These are phyloP conservation scores for Meleagris gallopavo DNA, from an alignment of 2,113 vertebrate genomes.

Conservation along the genomic window DNA sequence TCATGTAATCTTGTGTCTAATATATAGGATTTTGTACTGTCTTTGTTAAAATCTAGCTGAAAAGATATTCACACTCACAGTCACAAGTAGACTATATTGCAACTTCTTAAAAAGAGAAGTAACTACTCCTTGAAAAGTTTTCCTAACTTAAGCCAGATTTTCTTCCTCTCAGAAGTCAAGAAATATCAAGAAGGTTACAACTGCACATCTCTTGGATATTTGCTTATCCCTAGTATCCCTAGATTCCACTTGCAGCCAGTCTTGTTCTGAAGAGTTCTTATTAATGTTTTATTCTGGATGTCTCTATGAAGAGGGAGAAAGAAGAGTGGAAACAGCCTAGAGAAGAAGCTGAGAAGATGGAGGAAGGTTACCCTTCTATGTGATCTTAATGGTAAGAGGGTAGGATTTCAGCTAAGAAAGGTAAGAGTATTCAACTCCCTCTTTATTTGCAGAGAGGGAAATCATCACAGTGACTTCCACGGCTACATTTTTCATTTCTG, in stretches of 20 bases:
- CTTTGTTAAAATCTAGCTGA: background rate
- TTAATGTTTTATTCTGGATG: constrained; percentile 28
- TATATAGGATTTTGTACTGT: background rate
- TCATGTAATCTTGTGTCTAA: background rate
- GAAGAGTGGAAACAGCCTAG: constrained; percentile 45
- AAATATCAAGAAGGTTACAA: too few species aligned
- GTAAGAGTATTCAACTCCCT: constrained; percentile 29
- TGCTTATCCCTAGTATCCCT: background rate
- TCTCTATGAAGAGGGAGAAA: constrained; percentile 54
- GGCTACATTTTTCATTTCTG: background rate
- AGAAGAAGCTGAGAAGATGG: constrained; percentile 44
- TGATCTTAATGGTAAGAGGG: constrained; percentile 33
- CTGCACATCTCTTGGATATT: too few species aligned
- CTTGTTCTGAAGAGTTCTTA: background rate
- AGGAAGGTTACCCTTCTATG: constrained; percentile 16
- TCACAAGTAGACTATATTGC: background rate
- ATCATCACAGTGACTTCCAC: background rate
- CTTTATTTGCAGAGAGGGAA: background rate
- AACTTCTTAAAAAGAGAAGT: background rate
- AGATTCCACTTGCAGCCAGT: background rate
- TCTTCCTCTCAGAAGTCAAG: background rate
- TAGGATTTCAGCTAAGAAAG: constrained; percentile 58
- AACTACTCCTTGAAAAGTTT: background rate
- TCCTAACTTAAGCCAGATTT: background rate
- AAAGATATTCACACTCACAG: background rate